A percentile compares a stretch with the other conserved stretches of the same genome.
phyloP scores from a whole-genome alignment of 2,797 vertebrate species.

The Macropus fuliginosus region DNA sequence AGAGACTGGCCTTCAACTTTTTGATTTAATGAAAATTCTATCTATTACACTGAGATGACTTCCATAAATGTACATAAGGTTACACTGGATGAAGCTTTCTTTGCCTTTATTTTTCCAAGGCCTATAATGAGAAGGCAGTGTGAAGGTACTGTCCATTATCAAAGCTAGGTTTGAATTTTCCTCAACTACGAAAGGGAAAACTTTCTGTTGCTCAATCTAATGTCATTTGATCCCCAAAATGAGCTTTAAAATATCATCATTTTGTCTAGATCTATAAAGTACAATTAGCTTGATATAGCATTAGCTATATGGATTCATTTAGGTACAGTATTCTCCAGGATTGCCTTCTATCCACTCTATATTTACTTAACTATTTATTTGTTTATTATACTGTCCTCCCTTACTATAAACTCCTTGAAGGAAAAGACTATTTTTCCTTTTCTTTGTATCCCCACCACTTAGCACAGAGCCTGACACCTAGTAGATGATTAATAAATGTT shows the following conservation, averaged over 20 bases:
- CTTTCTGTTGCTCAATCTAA: slow-evolving; percentile 5
- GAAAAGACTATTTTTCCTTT: neutral
- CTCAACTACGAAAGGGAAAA: neutral
- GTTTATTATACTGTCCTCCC: neutral
- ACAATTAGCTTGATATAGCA: neutral
- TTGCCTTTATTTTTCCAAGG: neutral
- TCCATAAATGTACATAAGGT: neutral
- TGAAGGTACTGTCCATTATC: neutral
- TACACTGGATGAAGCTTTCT: neutral
- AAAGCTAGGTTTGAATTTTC: neutral
- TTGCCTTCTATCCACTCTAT: neutral
- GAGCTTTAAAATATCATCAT: neutral
- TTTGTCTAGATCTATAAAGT: neutral
- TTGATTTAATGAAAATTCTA: slow-evolving; percentile 1
- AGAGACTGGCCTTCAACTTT: slow-evolving; percentile 27
- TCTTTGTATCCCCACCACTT: neutral
- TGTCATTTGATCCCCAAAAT: neutral
- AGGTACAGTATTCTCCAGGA: slow-evolving; percentile 35
- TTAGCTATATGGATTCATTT: slow-evolving; percentile 24
- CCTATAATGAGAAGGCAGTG: neutral
- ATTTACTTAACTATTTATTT: neutral
- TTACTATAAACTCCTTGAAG: neutral
- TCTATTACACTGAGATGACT: neutral
- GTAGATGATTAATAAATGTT: neutral
- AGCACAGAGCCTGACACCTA: neutral